These are phyloP conservation scores for Raja brachyura DNA, from an alignment of 2,113 vertebrate species.

Conservation along the genomic window DNA sequence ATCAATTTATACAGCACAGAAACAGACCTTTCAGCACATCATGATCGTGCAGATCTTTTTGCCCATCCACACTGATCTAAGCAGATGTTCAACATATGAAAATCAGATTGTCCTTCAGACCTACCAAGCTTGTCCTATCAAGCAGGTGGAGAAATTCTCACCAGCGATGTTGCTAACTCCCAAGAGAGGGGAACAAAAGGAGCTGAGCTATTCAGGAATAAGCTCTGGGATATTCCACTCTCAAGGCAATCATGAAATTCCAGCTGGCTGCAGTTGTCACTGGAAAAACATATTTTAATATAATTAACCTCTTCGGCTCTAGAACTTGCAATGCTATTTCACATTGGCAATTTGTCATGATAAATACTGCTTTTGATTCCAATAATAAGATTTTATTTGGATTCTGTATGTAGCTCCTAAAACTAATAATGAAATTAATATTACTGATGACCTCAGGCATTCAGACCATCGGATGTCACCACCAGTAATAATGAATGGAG, in stretches of 20 bases:
- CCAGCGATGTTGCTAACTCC: neutral
- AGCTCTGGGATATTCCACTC: neutral
- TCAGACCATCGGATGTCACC: neutral
- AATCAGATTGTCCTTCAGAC: neutral
- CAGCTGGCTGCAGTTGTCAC: neutral
- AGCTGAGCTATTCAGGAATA: neutral
- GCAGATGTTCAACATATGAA: neutral
- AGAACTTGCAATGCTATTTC: neutral
- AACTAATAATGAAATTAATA: neutral
- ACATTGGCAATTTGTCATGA: neutral
- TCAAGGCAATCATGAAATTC: neutral
- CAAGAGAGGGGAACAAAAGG: neutral
- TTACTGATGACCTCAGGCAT: neutral
- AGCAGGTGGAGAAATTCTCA: neutral
- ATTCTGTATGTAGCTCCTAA: neutral
- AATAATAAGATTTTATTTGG: neutral
- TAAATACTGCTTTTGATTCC: neutral
- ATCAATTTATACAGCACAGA: no score
- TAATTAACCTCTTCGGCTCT: neutral
- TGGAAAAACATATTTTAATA: neutral
- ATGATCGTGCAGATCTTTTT: no score
- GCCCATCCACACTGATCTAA: neutral
- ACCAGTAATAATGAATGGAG: neutral
- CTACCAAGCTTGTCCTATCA: neutral
- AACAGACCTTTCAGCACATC: no score